Evolutionary conservation across 2,113 vertebrate genomes (phyloP), one percentile per base, ranked within the genome.

Genomic region (Petromus typicus): DNA sequence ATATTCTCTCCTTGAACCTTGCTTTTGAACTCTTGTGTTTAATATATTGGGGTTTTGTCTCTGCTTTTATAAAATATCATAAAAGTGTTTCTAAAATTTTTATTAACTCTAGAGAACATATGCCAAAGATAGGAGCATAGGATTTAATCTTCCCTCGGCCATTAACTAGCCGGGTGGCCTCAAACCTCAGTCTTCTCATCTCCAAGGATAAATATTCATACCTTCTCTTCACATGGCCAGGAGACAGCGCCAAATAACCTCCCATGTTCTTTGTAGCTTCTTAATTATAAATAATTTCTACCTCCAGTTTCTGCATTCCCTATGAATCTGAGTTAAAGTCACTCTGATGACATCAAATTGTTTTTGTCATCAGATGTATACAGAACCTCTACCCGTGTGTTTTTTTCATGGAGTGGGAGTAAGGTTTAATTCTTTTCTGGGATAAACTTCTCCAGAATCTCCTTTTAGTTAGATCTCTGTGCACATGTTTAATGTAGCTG

Each of bases 111-210:
- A 83, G 86, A 95, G 87, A 96, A 91, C 40, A 73, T 80, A 40
- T 95, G 86, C 66, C 51, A 45, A 89, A 95, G 40, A 87, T 76
- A 27, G 13, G 51, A 86, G 93, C 57, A 81, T 30, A 76, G 43
- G 57, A 48, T 88, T 90, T 94, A 43, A 63, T 87, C 48, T 13
- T 63, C 69, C 30, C 14, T 43, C 67, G 45, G 64, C 30, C 54
- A 82, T 78, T 91, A 57, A 64, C 84, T 93, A 90, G 51, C 93
- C 90, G 81, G 86, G 95, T 95, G 95, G 84, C 59, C 90, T 93
- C 54, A 61, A 66, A 87, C 25, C n/a, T 81, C 80, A n/a, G 30
- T 94, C n/a, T 90, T 56, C 5, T 95, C 22, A 48, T 95, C 54
- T 91, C 45, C 40, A 81, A 95, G 51, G 67, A 48, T 45, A 88